Evolutionary conservation across 1,140 invertebrate genomes (phyloP).

Genomic region (Sarcophaga bullata): DNA sequence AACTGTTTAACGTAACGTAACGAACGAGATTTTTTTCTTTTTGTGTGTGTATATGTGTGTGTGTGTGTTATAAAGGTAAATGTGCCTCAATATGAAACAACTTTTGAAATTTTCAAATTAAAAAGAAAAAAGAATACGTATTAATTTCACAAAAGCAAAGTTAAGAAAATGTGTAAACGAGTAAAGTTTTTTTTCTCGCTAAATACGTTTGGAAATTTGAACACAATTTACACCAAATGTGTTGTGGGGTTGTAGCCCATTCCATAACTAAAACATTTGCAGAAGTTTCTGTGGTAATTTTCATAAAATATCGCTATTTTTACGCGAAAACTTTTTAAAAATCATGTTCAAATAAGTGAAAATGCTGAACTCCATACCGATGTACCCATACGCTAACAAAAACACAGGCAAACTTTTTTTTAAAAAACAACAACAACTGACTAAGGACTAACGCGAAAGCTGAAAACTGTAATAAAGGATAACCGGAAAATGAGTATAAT

Average conservation of each 20-base stretch:
- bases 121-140: neutral
- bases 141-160: conserved; percentile 32
- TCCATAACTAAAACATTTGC: neutral
- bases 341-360: conserved; percentile 34
- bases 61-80: neutral
- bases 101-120: conserved; percentile 21
- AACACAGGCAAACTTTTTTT: neutral
- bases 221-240: conserved; percentile 14
- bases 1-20: conserved; percentile 22
- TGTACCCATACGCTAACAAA: neutral
- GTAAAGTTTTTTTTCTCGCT: neutral
- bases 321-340: conserved; percentile 36
- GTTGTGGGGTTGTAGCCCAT: neutral
- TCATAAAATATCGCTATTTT: conserved; percentile 37
- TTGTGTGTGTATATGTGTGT: neutral
- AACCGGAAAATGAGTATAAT: neutral
- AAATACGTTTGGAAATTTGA: no score
- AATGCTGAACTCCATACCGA: neutral
- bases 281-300: conserved; percentile 34
- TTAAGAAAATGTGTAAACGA: conserved; percentile 16
- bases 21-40: neutral
- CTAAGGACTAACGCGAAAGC: neutral
- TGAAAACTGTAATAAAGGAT: neutral
- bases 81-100: neutral
- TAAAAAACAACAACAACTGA: neutral